Percentiles rank a stretch among this genome's conserved stretches.
Conservation (phyloP, 2,888 invertebrate species). For the Sinopyrophorus schimmeli region DNA sequence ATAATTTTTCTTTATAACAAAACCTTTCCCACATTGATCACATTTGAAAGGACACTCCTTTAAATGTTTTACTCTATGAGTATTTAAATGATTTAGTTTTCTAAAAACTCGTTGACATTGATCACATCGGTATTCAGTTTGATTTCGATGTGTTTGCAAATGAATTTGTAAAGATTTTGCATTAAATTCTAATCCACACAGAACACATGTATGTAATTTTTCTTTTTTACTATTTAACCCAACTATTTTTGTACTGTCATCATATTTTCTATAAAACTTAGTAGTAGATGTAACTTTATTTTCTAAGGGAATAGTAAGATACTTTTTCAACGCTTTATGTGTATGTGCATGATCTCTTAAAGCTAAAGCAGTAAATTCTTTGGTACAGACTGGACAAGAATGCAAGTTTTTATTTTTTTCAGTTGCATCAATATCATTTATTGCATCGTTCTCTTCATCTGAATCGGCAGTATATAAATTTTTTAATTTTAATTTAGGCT, state of each 20-base stretch:
- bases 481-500: conserved; percentile 13
- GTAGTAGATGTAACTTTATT: conserved; percentile 34
- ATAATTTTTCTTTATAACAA: conserved; percentile 46
- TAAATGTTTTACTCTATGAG: conserved; percentile 44
- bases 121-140: conserved; percentile 44
- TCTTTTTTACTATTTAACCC: conserved; percentile 36
- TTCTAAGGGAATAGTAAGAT: conserved; percentile 37
- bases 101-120: conserved; percentile 45
- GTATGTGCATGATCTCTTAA: conserved; percentile 41
- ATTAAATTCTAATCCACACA: conserved; percentile 38
- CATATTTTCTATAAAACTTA: conserved; percentile 28
- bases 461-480: too few species aligned
- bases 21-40: conserved; percentile 44
- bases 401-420: conserved; percentile 27
- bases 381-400: conserved; percentile 44
- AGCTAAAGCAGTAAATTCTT: conserved; percentile 41
- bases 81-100: conserved; percentile 45
- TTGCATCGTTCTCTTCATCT: conserved; percentile 4
- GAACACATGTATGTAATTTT: conserved; percentile 42
- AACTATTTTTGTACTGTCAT: conserved; percentile 10
- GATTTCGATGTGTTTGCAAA: conserved; percentile 40
- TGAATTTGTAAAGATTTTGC: conserved; percentile 40
- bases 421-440: conserved; percentile 1
- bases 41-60: conserved; percentile 47
- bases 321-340: conserved; percentile 45